A percentile compares a stretch with the other conserved stretches of the same genome.
phyloP scores from a whole-genome alignment of 2,888 invertebrate genomes.

The Pteria penguin region DNA sequence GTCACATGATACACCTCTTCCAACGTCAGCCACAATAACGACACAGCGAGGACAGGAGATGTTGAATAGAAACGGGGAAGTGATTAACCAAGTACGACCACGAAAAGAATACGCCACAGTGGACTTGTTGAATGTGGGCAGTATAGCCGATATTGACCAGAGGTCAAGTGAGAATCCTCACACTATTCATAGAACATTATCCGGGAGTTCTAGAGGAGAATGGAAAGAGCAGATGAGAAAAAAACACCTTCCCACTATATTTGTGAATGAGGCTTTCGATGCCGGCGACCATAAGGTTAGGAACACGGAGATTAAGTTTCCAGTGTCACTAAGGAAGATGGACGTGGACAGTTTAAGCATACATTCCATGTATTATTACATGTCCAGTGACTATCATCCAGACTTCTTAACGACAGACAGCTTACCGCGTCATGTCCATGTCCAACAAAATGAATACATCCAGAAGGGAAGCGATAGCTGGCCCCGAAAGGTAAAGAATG shows the following conservation, averaged over 20 bases:
- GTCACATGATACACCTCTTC: background rate
- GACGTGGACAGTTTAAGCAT: constrained; percentile 25
- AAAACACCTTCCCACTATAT: constrained; percentile 70
- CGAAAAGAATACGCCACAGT: constrained; percentile 16
- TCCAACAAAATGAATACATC: no score
- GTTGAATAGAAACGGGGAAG: background rate
- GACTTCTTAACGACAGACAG: constrained; percentile 62
- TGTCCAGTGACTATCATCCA: constrained; percentile 67
- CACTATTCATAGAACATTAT: constrained; percentile 52
- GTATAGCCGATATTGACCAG: background rate
- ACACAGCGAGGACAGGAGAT: background rate
- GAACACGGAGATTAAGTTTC: background rate
- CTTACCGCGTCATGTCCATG: constrained; percentile 38
- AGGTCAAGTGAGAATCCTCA: background rate
- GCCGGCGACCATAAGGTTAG: background rate
- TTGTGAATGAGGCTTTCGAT: constrained; percentile 67
- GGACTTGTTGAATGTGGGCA: background rate
- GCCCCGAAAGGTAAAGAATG: no score
- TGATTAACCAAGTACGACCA: background rate
- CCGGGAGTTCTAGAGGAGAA: constrained; percentile 56
- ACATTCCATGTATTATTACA: constrained; percentile 57
- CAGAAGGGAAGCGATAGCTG: no score
- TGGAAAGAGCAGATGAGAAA: constrained; percentile 71
- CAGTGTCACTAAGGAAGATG: constrained; percentile 10
- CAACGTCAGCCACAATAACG: background rate